These are phyloP conservation scores for Procambarus clarkii DNA, from an alignment of 1,140 invertebrate genomes.

Conservation along the genomic window DNA sequence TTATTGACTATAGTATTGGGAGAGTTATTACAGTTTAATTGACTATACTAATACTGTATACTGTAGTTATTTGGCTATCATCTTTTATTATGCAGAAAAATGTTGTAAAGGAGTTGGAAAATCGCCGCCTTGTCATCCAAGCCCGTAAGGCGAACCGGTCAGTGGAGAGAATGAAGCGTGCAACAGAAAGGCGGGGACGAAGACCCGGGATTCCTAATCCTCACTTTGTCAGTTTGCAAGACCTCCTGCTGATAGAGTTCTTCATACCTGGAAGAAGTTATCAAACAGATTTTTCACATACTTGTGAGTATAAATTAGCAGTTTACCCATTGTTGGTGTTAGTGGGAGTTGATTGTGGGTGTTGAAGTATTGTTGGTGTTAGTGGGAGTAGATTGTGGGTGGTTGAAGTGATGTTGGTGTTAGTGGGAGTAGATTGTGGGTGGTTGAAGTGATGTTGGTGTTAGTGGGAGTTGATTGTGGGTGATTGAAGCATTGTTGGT, in stretches of 20 bases:
- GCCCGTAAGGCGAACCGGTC: background rate
- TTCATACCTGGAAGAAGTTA: conserved; percentile 8
- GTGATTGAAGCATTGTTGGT: no score
- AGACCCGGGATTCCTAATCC: conserved; percentile 10
- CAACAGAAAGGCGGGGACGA: conserved; percentile 20
- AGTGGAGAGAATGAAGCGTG: conserved; percentile 27
- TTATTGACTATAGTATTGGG: no score
- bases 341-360: no score
- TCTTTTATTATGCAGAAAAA: background rate
- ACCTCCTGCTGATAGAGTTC: conserved; percentile 15
- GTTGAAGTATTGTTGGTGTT: no score
- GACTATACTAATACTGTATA: no score
- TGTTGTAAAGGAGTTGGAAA: conserved; percentile 13
- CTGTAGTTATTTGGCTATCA: background rate
- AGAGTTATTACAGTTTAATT: no score
- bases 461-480: no score
- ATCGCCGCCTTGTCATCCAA: conserved; percentile 20
- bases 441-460: no score
- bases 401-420: no score
- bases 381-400: no score
- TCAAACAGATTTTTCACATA: background rate
- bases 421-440: no score
- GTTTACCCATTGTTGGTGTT: no score
- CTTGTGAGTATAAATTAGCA: background rate
- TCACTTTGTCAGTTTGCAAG: background rate